These are phyloP conservation scores for Oreocharis arfaki DNA, from an alignment of 2,113 vertebrate genomes.

Conservation along the genomic window DNA sequence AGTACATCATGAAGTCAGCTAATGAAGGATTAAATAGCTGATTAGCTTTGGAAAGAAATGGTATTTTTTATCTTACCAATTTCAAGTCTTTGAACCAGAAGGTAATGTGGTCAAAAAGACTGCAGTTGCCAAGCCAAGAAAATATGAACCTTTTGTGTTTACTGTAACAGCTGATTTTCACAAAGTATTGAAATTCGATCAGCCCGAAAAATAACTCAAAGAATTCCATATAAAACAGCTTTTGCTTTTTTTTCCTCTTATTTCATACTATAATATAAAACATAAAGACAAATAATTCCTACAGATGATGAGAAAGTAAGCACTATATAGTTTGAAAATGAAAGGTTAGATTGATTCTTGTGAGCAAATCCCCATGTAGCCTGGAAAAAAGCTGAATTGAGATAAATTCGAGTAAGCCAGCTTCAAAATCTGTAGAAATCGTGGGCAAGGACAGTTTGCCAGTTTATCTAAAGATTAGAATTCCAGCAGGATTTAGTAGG, in stretches of 20 bases:
- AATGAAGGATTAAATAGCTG: neutral
- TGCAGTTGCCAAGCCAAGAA: neutral
- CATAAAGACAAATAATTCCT: constrained; percentile 44
- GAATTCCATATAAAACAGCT: neutral
- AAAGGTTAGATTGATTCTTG: neutral
- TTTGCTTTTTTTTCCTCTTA: neutral
- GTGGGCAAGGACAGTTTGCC: neutral
- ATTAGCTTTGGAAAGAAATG: neutral
- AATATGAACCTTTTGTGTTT: neutral
- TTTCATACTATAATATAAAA: constrained; percentile 55
- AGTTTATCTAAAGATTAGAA: neutral
- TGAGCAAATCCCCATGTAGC: neutral
- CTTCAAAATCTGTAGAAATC: neutral
- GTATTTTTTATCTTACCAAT: neutral
- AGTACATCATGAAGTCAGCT: neutral
- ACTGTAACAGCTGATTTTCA: neutral
- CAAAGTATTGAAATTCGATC: neutral
- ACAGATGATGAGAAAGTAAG: neutral
- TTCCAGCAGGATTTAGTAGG: neutral
- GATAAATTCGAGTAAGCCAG: neutral
- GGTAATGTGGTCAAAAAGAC: neutral
- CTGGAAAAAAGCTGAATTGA: neutral
- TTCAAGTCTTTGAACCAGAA: neutral
- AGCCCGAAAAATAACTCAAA: neutral
- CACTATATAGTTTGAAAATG: neutral